Conservation (phyloP, 2,888 invertebrate genomes). For the Asteroscopus sphinx region DNA sequence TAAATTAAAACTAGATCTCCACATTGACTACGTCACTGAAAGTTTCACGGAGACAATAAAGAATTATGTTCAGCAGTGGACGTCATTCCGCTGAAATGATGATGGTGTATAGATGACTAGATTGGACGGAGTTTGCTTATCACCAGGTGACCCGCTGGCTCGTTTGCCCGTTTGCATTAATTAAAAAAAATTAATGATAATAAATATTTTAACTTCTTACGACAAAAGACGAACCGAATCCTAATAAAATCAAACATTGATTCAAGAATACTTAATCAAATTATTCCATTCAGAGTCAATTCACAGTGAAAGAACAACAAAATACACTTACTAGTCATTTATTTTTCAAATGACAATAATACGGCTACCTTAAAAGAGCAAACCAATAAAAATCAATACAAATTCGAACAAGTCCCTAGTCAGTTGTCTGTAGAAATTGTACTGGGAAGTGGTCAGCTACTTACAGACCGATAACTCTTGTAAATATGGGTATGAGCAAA, state of each 20-base stretch:
- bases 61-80: too few species aligned
- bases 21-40: too few species aligned
- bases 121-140: too few species aligned
- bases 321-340: constrained; percentile 52
- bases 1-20: too few species aligned
- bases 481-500: constrained; percentile 75
- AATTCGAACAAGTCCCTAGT: constrained; percentile 47
- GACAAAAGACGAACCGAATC: neutral
- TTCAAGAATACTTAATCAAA: constrained; percentile 33
- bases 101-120: too few species aligned
- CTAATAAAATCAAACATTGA: constrained; percentile 20
- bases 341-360: constrained; percentile 63
- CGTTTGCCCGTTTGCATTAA: too few species aligned
- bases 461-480: constrained; percentile 72
- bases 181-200: too few species aligned
- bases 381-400: constrained; percentile 57
- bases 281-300: constrained; percentile 45
- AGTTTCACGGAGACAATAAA: too few species aligned
- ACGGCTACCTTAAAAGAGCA: constrained; percentile 46
- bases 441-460: constrained; percentile 66
- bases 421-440: constrained; percentile 33
- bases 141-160: too few species aligned
- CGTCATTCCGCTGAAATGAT: too few species aligned
- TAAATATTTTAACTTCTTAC: neutral
- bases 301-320: constrained; percentile 46